These are phyloP conservation scores for Hymenochirus boettgeri DNA, from an alignment of 2,113 vertebrate genomes.

Conservation along the genomic window DNA sequence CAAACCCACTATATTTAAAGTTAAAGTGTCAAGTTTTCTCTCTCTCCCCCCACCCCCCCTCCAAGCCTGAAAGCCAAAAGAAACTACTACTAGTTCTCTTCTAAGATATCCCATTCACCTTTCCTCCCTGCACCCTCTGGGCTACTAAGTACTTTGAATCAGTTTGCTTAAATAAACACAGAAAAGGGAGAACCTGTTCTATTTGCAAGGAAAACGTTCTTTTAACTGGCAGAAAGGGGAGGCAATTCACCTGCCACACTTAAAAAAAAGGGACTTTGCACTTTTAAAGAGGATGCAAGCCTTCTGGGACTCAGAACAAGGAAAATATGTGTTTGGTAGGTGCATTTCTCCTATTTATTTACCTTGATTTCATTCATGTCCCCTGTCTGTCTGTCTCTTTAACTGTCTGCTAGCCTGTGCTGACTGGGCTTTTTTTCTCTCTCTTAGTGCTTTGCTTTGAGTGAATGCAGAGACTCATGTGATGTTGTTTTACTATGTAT, in stretches of 20 bases:
- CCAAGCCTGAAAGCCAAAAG: constrained; percentile 65
- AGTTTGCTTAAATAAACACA: constrained; percentile 88
- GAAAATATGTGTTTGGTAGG: constrained; percentile 97
- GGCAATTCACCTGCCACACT: constrained; percentile 73
- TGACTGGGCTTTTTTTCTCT: constrained; percentile 8
- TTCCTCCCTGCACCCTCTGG: constrained; percentile 61
- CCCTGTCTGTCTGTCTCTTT: constrained; percentile 20
- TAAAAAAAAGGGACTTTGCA: constrained; percentile 70
- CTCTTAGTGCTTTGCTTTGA: not conserved
- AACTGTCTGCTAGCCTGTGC: constrained; percentile 17
- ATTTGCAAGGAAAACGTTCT: constrained; percentile 70
- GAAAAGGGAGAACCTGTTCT: constrained; percentile 67
- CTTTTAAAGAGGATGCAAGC: constrained; percentile 90
- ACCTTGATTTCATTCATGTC: constrained; percentile 49
- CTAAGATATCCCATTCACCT: constrained; percentile 51
- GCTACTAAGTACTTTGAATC: constrained; percentile 64
- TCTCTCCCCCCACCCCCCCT: too few relatives aligned
- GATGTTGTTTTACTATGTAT: too few relatives aligned
- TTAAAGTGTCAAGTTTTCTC: constrained; percentile 64
- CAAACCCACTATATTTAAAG: constrained; percentile 66
- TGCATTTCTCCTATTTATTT: too few relatives aligned
- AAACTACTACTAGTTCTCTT: constrained; percentile 56
- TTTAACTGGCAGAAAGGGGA: constrained; percentile 81
- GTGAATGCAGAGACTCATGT: not conserved
- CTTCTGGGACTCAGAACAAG: constrained; percentile 88